Evolutionary conservation across 2,888 invertebrate genomes (phyloP), one percentile per base, ranked within the genome.

Genomic region (Temnothorax rugatulus): DNA sequence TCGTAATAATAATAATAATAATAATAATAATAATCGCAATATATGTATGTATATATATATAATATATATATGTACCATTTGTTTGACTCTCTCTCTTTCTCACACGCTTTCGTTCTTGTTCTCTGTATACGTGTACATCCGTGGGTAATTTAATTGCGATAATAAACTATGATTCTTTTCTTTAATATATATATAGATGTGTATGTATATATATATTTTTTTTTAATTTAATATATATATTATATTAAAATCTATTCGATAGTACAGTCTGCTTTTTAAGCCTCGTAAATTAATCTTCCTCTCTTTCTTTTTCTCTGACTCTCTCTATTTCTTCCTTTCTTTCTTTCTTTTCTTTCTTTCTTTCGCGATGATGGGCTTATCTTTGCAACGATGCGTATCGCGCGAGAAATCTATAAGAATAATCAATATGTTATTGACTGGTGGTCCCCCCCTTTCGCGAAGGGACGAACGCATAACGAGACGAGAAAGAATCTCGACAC

Each of bases 191-290:
- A 76, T 86, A 75, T 9, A 44, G 18, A 11, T 74, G 29, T 74
- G 13, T 74, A 1, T 91, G 86, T 86, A 89, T 86, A 89, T 90
- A 89, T 87, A 90, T 90, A 88, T 91, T 86, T 91, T 86, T 91
- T 89, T 92, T 84, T 91, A 91, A 91, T 87, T 91, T 87, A 91
- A 87, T 87, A 82, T 86, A 85, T 89, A 85, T 92, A 92, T 92
- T 93, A 93, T 94, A 93, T 94, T 93, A 93, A 93, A 93, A 93
- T 94, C 93, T 93, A 94, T 94, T 92, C 90, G 90, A 94, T 94
- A 94, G 93, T 94, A 94, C 94, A 94, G 94, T 94, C 94, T 94
- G 94, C 94, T 94, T 94, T 92, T 93, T 93, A 94, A 94, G 94
- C 94, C 94, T 94, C 94, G 92, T 94, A 92, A 90, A 87, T 89